Base-by-base conservation (phyloP, 2,888 invertebrate genomes). In the Acleris sparsana region DNA sequence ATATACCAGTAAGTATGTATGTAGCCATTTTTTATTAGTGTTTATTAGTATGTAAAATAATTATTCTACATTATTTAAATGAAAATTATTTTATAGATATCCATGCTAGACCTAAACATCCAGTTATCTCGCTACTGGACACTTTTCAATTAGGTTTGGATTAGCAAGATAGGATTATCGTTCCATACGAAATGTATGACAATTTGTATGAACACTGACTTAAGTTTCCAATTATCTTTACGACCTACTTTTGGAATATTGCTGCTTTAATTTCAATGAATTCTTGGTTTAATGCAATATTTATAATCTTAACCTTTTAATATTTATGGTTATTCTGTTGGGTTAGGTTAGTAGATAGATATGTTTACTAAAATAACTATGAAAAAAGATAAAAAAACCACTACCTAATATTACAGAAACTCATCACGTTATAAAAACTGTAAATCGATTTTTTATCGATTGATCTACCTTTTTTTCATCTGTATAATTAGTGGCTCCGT, bases 141-240 rank as follows among this genome's bases (percentile, higher is more conserved):
- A 55, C 60, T 64, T 64, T 65, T 65, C 65, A 65, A 65, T 65
- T 65, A 65, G 60, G 55, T 55, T 51, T 44, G 22, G 60, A 51
- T 65, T 61, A 56, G 60, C 55, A 39, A 48, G 53, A 51, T 25
- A 5, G 44, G 44, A 60, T 60, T 60, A 60, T 52, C 20, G 33
- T 39, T 29, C 49, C 53, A 43, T 49, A 49, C 49, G 22, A 65
- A 49, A 65, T 44, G 60, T 65, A 51, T 61, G 44, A 65, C 60
- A 53, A 49, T 43, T 25, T 64, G 48, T 51, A 63, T 56, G 48
- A 49, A 51, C 56, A 49, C 56, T 55, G 62, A 48, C 62, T 56
- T 56, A 53, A 17, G 55, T 62, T 56, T 63, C 39, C 39, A 56
- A 51, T 63, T 63, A 63, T 43, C 49, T 63, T 56, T 18, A 39